Evolutionary conservation across 35 echinoderm and acorn worm genomes (phyloP), one percentile per base, ranked within the genome.

Genomic region (Holothuria glaberrima): DNA sequence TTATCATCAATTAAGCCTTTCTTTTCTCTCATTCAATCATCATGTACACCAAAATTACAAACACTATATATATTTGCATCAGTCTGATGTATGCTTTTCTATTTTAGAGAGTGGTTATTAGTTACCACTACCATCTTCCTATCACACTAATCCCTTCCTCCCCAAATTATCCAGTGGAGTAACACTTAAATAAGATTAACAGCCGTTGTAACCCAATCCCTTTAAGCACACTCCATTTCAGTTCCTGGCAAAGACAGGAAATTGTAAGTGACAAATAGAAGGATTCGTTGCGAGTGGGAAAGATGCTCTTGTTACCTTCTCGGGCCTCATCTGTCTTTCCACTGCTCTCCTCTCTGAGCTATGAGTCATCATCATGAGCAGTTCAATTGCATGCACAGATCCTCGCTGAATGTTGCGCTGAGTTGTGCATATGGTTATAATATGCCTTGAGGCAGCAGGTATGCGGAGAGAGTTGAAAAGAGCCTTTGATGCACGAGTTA

Each of bases 261-360:
- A 78, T 78, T 78, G 26, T 45, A 21, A 22, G 21, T 28, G 36
- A 78, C 74, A 78, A 78, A 78, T 78, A 35, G 38, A 78, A 78
- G 74, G 41, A 78, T 78, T 78, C 74, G 50, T 78, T 78, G 74
- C 74, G 38, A 78, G 21, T 25, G 38, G 20, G 29, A 45, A 69
- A 78, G 74, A 78, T 25, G 50, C 74, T 48, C 74, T 48, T 24
- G 33, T 54, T 54, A 54, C 50, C 50, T 54, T 54, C 74, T 69
- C 18, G 26, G 74, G 74, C 74, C 74, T 78, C 74, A 48, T 78
- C 74, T 78, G 74, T 78, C 74, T 78, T 48, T 78, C 44, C 41
- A 24, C 35, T 28, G 74, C 44, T 78, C 36, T 41, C 50, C 50
- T 48, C 36, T 21, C 50, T 48, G 74, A 78, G 44, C 31, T 48